A percentile compares a stretch with the other conserved stretches of the same genome.
Evolutionary conservation across 2,113 vertebrate species (phyloP).

Genomic region (Pristiophorus japonicus): DNA sequence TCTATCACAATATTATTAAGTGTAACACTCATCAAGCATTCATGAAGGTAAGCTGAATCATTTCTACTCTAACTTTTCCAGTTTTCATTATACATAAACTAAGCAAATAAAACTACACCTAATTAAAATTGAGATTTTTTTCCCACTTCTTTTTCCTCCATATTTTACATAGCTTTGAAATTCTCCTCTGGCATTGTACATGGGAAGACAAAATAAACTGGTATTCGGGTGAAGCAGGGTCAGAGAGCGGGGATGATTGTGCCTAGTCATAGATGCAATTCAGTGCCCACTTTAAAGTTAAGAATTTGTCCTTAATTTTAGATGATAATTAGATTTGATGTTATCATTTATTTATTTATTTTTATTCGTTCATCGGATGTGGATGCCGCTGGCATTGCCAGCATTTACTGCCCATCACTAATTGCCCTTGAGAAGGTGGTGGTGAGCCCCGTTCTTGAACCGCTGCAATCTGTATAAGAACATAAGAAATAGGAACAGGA

Average conservation of each 20-base stretch:
- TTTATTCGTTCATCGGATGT: too few relatives aligned
- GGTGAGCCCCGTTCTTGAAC: too few relatives aligned
- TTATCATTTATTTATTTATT: neutral
- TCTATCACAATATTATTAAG: conserved; percentile 48
- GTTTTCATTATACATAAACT: neutral
- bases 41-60: conserved; percentile 69
- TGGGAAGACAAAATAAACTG: neutral
- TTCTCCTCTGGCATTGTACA: neutral
- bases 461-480: too few relatives aligned
- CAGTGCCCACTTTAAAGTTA: neutral
- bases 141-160: neutral
- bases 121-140: too few relatives aligned
- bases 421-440: too few relatives aligned
- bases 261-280: neutral
- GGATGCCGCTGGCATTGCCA: too few relatives aligned
- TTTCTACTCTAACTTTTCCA: neutral
- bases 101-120: neutral
- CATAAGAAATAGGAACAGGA: too few relatives aligned
- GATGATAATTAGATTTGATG: neutral
- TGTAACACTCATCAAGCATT: conserved; percentile 71
- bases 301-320: neutral
- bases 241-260: neutral
- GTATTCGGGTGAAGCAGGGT: neutral
- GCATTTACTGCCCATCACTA: too few relatives aligned
- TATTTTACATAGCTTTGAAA: neutral